These are phyloP conservation scores for Adoxophyes honmai DNA, from an alignment of 1,140 invertebrate species.

Conservation along the genomic window DNA sequence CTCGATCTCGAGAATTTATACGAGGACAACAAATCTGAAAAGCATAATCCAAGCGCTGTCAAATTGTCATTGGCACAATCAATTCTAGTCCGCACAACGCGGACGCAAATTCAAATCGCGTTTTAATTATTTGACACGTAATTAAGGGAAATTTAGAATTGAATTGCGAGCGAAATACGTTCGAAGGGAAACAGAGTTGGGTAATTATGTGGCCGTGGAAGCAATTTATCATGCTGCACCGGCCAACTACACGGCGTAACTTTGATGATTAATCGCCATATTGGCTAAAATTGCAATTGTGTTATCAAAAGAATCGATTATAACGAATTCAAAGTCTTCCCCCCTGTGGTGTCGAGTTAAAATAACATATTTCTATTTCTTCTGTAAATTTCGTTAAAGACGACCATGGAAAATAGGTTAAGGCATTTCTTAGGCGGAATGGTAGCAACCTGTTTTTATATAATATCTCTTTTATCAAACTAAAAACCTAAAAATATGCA, in stretches of 20 bases:
- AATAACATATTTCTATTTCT: no score
- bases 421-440: no score
- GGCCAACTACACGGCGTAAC: neutral
- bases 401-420: no score
- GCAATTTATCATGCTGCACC: conserved; percentile 6
- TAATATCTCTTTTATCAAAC: no score
- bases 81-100: no score
- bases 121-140: no score
- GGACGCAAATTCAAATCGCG: no score
- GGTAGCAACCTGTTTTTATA: no score
- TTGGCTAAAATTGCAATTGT: conserved; percentile 8
- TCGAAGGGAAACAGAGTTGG: neutral
- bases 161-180: neutral
- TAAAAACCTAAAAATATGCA: no score
- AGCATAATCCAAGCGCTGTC: neutral
- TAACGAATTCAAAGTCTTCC: neutral
- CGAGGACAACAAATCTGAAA: conserved; percentile 1
- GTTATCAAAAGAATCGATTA: neutral
- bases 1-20: neutral
- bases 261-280: conserved; percentile 3
- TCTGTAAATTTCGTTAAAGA: no score
- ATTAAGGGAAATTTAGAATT: neutral
- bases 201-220: conserved; percentile 2
- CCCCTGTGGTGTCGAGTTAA: no score
- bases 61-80: no score